phyloP scores from a whole-genome alignment of 1,140 invertebrate genomes.

The Mesaphorura yosii region DNA sequence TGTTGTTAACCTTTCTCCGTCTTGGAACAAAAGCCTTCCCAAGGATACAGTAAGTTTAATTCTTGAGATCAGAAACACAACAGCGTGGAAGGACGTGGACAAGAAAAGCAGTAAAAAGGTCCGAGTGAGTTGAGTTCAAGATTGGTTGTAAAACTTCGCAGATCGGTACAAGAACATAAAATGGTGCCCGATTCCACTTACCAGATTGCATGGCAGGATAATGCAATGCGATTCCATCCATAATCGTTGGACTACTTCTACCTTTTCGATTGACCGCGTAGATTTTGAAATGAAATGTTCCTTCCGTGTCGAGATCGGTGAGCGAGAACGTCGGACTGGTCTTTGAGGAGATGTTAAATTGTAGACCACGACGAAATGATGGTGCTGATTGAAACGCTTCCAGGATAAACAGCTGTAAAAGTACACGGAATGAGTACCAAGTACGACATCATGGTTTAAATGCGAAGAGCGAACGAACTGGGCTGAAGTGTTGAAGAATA shows the following conservation, averaged over 20 bases:
- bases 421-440: background rate
- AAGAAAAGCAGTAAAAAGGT: too few species aligned
- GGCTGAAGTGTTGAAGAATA: too few species aligned
- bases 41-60: too few species aligned
- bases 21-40: too few species aligned
- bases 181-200: constrained; percentile 38
- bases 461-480: constrained; percentile 47
- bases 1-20: background rate
- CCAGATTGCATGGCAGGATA: constrained; percentile 70
- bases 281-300: constrained; percentile 58
- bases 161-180: too few species aligned
- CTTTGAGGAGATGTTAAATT: constrained; percentile 52
- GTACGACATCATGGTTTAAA: constrained; percentile 29
- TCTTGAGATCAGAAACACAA: too few species aligned
- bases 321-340: constrained; percentile 56
- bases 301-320: constrained; percentile 57
- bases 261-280: constrained; percentile 69
- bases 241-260: constrained; percentile 51
- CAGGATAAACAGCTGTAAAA: constrained; percentile 22
- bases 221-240: constrained; percentile 61
- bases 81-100: too few species aligned
- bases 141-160: too few species aligned
- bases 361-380: constrained; percentile 36
- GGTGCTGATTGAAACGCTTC: constrained; percentile 35
- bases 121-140: too few species aligned